Evolutionary conservation across 2,888 invertebrate species (phyloP), one percentile per base, ranked within the genome.

Genomic region (Hanleya hanleyi): DNA sequence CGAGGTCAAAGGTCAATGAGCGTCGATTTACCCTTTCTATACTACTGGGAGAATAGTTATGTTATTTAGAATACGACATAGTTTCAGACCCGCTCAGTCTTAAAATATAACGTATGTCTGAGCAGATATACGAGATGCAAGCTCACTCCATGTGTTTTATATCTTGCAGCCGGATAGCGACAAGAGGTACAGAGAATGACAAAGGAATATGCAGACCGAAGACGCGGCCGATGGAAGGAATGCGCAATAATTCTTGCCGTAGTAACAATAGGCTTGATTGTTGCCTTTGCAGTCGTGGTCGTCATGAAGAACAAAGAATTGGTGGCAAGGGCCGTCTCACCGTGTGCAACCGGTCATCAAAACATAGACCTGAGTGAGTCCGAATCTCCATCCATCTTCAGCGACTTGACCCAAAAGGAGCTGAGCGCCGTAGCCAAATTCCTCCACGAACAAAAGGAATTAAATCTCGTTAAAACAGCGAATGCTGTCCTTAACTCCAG

Each of bases 401-500:
- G 36, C 35, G 64, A 64, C 64, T 37, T 64, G 9, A 64, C 64
- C 1, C 9, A 18, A 2, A 35, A 1, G n/a, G 64, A 64, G 29
- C 64, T 64, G 22, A 12, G 22, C 18, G 18, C 64, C 4, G 64
- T 64, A 12, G 18, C 22, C 9, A 2, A 26, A 18, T 64, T 4
- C 36, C 38, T 64, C n/a, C 38, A 37, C 9, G 12, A 64, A 18
- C 64, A 64, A 37, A 37, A 35, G 15, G 64, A 64, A 15, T 9
- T 64, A 22, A 26, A 64, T 18, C n/a, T 64, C 36, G 64, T 35
- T 3, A 35, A n/a, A 29, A 15, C 57, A 57, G 15, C 57, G 4
- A 22, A 15, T 22, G 57, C 57, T 15, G 38, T 51, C 32, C n/a
- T 75, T 29, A 73, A 75, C 22, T 65, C 71, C 15, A 80, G 64